phyloP scores from a whole-genome alignment of 2,888 invertebrate genomes.

The Caenorhabditis afra region DNA sequence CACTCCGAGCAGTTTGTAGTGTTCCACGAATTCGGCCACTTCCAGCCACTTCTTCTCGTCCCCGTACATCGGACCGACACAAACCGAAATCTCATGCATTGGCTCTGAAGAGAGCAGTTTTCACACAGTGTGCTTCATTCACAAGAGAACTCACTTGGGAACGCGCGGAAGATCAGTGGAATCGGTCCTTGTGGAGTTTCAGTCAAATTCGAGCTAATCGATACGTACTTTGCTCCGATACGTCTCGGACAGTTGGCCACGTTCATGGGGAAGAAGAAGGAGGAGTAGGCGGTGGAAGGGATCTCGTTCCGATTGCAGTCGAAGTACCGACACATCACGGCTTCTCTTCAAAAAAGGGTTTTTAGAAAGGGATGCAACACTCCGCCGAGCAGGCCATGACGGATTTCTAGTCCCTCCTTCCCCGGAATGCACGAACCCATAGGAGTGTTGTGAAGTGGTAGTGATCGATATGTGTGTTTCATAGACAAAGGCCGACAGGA shows the following conservation, averaged over 20 bases:
- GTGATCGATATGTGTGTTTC: conserved; percentile 29
- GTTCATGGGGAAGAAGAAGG: conserved; percentile 42
- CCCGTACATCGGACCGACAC: conserved; percentile 31
- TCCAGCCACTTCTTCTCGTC: conserved; percentile 25
- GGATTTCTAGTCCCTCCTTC: no score
- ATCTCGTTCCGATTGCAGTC: conserved; percentile 30
- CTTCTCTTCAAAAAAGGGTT: conserved; percentile 26
- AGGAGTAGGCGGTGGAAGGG: conserved; percentile 11
- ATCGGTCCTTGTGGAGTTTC: conserved; percentile 27
- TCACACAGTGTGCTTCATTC: no score
- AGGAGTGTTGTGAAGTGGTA: conserved; percentile 33
- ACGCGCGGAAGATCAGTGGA: conserved; percentile 28
- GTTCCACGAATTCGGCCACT: conserved; percentile 32
- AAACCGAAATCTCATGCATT: conserved; percentile 20
- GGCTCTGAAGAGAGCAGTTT: conserved; percentile 5
- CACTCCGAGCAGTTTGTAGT: conserved; percentile 34
- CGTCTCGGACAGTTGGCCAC: conserved; percentile 29
- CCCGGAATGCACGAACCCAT: conserved; percentile 29
- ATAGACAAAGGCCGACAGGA: conserved; percentile 35
- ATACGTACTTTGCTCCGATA: conserved; percentile 22
- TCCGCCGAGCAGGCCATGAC: no score
- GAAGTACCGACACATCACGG: conserved; percentile 20
- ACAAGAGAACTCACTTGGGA: conserved; percentile 2
- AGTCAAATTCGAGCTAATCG: conserved; percentile 1
- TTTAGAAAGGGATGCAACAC: no score